A percentile compares a stretch with the other conserved stretches of the same genome.
Evolutionary conservation across 2,888 invertebrate genomes (phyloP).

Genomic region (Orchesella flavescens): DNA sequence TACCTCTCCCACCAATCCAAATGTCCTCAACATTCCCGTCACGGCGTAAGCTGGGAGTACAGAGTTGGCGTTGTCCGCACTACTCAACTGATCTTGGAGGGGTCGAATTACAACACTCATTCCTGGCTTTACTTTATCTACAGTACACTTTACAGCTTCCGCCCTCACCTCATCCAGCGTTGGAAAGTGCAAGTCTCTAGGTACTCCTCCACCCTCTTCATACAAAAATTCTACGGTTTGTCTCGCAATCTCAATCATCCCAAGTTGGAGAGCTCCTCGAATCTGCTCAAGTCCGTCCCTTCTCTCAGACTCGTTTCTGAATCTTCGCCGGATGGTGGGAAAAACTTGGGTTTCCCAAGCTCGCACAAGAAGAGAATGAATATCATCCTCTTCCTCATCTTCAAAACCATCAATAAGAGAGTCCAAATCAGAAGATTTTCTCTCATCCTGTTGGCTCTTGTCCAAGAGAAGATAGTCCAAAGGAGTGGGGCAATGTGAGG

Average conservation of each 20-base stretch:
- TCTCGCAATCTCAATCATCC: conserved; percentile 75
- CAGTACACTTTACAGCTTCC: conserved; percentile 74
- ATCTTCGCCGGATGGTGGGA: conserved; percentile 74
- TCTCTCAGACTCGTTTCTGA: conserved; percentile 75
- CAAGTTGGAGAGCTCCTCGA: conserved; percentile 74
- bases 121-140: conserved; percentile 74
- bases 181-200: conserved; percentile 74
- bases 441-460: conserved; percentile 34
- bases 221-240: conserved; percentile 75
- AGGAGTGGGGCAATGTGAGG: conserved; percentile 24
- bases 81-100: conserved; percentile 66
- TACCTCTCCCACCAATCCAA: conserved; percentile 74
- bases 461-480: conserved; percentile 37
- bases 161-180: conserved; percentile 75
- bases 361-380: conserved; percentile 74
- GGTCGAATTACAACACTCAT: conserved; percentile 74
- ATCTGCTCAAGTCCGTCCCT: conserved; percentile 75
- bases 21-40: conserved; percentile 74
- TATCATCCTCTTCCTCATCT: conserved; percentile 74
- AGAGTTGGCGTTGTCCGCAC: too few relatives aligned
- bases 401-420: conserved; percentile 73
- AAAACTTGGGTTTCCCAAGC: conserved; percentile 75
- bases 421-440: conserved; percentile 71
- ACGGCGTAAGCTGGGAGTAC: conserved; percentile 74
- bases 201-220: conserved; percentile 75